These are phyloP conservation scores for Oscheius sp. DNA, from an alignment of 2,888 invertebrate genomes.

Conservation along the genomic window DNA sequence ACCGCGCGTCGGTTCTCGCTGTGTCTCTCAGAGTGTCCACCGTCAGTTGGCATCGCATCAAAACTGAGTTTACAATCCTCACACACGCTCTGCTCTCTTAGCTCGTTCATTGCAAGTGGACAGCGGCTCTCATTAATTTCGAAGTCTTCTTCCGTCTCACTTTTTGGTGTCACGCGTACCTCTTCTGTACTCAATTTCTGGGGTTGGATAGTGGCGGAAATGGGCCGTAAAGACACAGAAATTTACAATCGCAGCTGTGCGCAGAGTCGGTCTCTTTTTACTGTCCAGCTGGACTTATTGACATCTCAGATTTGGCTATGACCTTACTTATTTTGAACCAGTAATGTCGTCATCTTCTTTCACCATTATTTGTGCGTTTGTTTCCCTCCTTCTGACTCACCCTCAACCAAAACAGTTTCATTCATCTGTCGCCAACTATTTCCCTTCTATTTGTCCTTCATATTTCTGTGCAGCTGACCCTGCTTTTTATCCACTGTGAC, in stretches of 20 bases:
- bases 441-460: not conserved
- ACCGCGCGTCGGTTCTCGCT: too few species aligned
- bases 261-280: constrained; percentile 12
- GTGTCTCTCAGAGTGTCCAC: not conserved
- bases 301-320: not conserved
- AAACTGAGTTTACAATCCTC: constrained; percentile 26
- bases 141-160: not conserved
- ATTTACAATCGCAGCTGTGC: constrained; percentile 27
- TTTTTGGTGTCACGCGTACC: not conserved
- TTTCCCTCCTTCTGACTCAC: constrained; percentile 4
- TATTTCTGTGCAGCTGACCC: too few species aligned
- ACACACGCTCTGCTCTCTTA: not conserved
- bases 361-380: too few species aligned
- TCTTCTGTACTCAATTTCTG: not conserved
- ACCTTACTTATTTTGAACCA: not conserved
- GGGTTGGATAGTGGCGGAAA: constrained; percentile 1
- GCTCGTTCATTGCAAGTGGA: too few species aligned
- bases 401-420: not conserved
- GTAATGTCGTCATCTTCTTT: not conserved
- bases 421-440: too few species aligned
- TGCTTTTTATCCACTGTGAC: not conserved
- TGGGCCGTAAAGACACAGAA: constrained; percentile 27
- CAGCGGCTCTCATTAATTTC: constrained; percentile 17
- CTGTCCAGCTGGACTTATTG: not conserved
- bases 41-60: constrained; percentile 23